Percentiles rank a stretch among this genome's conserved stretches.
These are phyloP conservation scores for Acanthococcus lagerstroemiae DNA, from an alignment of 2,888 invertebrate genomes.

Conservation along the genomic window DNA sequence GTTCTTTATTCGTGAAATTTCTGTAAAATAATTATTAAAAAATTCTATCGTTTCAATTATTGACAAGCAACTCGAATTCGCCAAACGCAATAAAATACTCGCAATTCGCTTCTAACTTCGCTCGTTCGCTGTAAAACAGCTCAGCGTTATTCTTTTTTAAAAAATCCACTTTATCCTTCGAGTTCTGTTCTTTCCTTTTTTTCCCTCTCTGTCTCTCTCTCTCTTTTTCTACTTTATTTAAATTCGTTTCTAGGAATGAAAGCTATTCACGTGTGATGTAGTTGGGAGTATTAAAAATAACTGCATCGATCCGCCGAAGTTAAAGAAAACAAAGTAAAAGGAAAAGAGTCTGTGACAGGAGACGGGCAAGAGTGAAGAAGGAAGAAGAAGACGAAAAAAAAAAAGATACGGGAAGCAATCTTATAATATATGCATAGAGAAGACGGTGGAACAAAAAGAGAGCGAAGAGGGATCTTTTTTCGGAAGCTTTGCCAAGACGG, in stretches of 20 bases:
- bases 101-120: too few relatives aligned
- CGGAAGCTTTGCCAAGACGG: constrained; percentile 6
- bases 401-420: constrained; percentile 23
- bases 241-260: constrained; percentile 24
- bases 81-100: too few relatives aligned
- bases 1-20: too few relatives aligned
- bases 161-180: too few relatives aligned
- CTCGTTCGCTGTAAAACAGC: too few relatives aligned
- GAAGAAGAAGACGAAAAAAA: too few relatives aligned
- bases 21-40: too few relatives aligned
- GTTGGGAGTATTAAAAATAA: constrained; percentile 5
- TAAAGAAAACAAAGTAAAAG: not conserved
- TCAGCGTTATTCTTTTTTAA: too few relatives aligned
- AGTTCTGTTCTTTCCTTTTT: too few relatives aligned
- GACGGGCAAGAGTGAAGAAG: constrained; percentile 1
- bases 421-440: constrained; percentile 28
- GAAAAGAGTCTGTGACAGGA: constrained; percentile 20
- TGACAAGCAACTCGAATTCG: too few relatives aligned
- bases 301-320: not conserved
- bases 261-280: constrained; percentile 26
- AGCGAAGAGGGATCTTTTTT: constrained; percentile 28
- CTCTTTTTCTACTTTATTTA: constrained; percentile 17
- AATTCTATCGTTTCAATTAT: too few relatives aligned
- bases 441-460: constrained; percentile 19
- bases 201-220: too few relatives aligned